Percentiles rank a stretch among this genome's conserved stretches.
phyloP scores from a whole-genome alignment of 2,113 vertebrate species.

The Platanista minor region DNA sequence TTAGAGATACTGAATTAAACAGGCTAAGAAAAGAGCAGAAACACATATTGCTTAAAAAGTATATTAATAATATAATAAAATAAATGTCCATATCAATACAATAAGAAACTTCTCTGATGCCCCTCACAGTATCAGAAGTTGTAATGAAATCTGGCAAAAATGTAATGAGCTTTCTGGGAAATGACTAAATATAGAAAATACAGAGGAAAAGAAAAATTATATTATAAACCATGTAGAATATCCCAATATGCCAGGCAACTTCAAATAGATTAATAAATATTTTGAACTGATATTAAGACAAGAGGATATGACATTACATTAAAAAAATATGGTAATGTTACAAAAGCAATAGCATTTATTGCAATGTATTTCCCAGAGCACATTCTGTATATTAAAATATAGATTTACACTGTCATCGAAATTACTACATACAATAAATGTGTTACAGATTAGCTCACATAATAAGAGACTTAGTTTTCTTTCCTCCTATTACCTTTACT shows the following conservation, averaged over 20 bases:
- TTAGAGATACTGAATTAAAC: not conserved
- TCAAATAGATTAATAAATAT: slow-evolving; percentile 49
- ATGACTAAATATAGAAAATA: not conserved
- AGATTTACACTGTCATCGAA: not conserved
- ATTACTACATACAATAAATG: not conserved
- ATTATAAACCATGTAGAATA: not conserved
- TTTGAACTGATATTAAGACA: slow-evolving; percentile 13
- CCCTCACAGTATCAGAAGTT: not conserved
- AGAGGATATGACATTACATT: not conserved
- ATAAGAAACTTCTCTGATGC: not conserved
- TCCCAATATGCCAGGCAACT: not conserved
- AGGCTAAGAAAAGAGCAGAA: not conserved
- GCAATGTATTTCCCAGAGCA: not conserved
- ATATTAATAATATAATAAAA: not conserved
- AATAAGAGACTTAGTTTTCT: not conserved
- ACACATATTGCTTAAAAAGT: not conserved
- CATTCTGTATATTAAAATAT: not conserved
- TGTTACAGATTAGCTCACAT: not conserved
- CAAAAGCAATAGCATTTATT: not conserved
- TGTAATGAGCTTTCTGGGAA: not conserved
- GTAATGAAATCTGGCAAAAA: not conserved
- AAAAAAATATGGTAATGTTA: not conserved
- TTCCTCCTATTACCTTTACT: not conserved
- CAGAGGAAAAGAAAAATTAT: not conserved
- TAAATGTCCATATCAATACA: not conserved